Evolutionary conservation across 2,888 invertebrate genomes (phyloP), one percentile per base, ranked within the genome.

Genomic region (Hedychridium roseum): DNA sequence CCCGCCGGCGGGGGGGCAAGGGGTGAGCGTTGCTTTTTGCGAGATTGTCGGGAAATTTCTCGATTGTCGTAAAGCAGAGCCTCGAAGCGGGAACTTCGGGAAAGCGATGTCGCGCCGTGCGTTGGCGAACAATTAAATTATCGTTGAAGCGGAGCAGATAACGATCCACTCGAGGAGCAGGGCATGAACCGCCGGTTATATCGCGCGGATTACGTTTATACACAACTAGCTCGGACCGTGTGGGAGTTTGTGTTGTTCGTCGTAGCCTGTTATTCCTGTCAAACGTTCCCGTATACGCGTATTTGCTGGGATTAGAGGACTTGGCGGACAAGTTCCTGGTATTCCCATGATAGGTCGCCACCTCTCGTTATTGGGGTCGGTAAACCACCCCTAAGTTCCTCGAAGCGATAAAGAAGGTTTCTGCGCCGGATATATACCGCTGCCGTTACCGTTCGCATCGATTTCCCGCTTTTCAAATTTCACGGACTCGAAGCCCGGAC

Each of bases 121-220:
- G 43, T 55, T 45, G 46, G 28, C 52, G 46, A 44, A 54, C 63
- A 63, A 66, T 63, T 54, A 66, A 66, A 63, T 66, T 66, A 66
- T 66, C 60, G 58, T 57, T 45, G 45, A 50, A 50, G 51, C 44
- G 37, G 43, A 59, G 55, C 57, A 43, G 62, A 62, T 66, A 66
- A 66, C 57, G 58, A 66, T 64, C 64, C 58, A 60, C 55, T 64
- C 51, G 49, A 56, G 55, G 44, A 53, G 56, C 47, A 57, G n/a
- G n/a, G 50, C 57, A 57, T 64, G 60, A 66, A 66, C 60, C 57
- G 52, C 48, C 48, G 41, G 47, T 62, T 61, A 55, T 52, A 49
- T 43, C 37, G 41, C 49, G 46, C 44, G 48, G 55, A 61, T 63
- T 60, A 57, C 51, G 58, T 57, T 43, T 54, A 53, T 47, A 55